These are phyloP conservation scores for Larimichthys polyactis DNA, from an alignment of 2,113 vertebrate genomes.

Conservation along the genomic window DNA sequence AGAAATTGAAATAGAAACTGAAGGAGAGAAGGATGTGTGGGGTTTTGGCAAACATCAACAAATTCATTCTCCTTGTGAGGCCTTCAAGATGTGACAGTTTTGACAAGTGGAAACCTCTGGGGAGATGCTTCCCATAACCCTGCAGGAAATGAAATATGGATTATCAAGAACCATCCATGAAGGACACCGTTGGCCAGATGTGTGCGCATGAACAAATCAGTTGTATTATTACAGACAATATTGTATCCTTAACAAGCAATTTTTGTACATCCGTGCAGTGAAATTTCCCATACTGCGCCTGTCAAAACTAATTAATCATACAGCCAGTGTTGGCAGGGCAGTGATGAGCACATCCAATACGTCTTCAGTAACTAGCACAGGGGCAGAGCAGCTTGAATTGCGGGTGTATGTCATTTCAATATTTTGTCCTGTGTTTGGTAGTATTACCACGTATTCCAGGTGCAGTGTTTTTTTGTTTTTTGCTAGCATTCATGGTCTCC, in stretches of 20 bases:
- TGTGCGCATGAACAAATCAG: background rate
- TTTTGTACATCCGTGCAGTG: background rate
- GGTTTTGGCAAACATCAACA: slow-evolving; percentile 75
- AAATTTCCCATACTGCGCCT: background rate
- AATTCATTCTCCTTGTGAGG: slow-evolving; percentile 68
- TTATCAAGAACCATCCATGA: slow-evolving; percentile 62
- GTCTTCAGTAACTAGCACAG: too few species aligned
- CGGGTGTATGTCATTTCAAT: too few species aligned
- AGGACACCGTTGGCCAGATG: slow-evolving; percentile 58
- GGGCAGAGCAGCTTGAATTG: too few species aligned
- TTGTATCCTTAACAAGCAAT: background rate
- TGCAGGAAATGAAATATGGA: slow-evolving; percentile 79
- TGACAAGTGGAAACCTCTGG: slow-evolving; percentile 75
- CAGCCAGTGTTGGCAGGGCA: too few species aligned
- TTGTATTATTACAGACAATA: background rate
- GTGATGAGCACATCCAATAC: too few species aligned
- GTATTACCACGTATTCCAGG: too few species aligned
- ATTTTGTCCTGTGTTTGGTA: too few species aligned
- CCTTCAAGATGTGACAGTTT: slow-evolving; percentile 70
- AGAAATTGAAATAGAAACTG: slow-evolving; percentile 54
- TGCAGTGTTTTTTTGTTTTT: too few species aligned
- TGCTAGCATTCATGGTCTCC: too few species aligned
- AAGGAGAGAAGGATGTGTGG: slow-evolving; percentile 54
- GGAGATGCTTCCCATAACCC: slow-evolving; percentile 65
- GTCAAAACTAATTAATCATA: background rate